Base-by-base conservation (phyloP, 2,113 vertebrate species). In the Tragelaphus buxtoni region DNA sequence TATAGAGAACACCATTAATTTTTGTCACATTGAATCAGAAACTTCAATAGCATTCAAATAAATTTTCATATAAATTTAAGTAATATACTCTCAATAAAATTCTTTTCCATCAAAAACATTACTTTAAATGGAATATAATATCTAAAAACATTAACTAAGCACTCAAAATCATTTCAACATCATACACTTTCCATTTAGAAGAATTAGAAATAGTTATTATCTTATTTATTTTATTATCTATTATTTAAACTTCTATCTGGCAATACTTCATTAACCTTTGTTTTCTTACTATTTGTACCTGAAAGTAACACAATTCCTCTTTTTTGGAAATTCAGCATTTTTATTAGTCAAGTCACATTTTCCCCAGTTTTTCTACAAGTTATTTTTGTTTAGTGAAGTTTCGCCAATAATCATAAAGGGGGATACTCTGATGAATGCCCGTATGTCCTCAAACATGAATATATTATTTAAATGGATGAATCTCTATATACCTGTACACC, bases 271-370 rank as follows among this genome's bases (percentile, higher is more conserved):
- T 87, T 87, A 92, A 81, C 20, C 28, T 77, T 97, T 39, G 58
- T 65, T 93, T 89, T 95, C 39, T 92, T 72, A 63, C 20, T 85
- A 30, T 86, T 39, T 53, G 56, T 90, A 88, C 22, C 55, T 88
- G 35, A 96, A 95, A 97, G 39, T 53, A 87, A 82, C 22, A 85
- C 17, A 94, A 17, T 77, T 96, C 77, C 77, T 93, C 97, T 95
- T 65, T 90, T 69, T 90, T 84, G 47, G 74, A 97, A 95, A 83
- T 82, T 81, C 20, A 65, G 42, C 49, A 63, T 82, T 97, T 86
- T 96, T 90, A 86, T 69, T 81, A 92, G 35, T 80, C 58, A 56
- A 63, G 42, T 89, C 82, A 95, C 42, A 61, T 74, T 92, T 95
- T 94, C 42, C 35, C 72, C 22, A 86, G 65, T 96, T 93, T 89